Conservation (phyloP, 2,888 invertebrate species). For the Luperina nickerlii region DNA sequence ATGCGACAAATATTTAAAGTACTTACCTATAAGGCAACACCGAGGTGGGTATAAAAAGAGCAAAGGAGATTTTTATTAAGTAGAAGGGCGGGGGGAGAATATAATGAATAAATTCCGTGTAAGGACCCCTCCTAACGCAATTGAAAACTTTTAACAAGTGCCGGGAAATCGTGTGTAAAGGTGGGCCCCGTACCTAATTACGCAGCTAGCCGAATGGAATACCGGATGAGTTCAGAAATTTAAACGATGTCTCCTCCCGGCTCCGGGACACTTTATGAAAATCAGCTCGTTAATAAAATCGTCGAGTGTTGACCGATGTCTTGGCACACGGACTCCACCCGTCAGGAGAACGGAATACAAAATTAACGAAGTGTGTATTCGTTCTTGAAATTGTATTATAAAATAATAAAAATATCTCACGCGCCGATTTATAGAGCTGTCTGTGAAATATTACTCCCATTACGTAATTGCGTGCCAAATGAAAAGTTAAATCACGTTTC, state of each 20-base stretch:
- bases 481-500: slow-evolving; percentile 73
- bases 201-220: slow-evolving; percentile 82
- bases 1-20: slow-evolving; percentile 89
- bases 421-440: slow-evolving; percentile 61
- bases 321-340: slow-evolving; percentile 56
- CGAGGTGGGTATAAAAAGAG: slow-evolving; percentile 82
- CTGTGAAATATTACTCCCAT: slow-evolving; percentile 54
- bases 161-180: slow-evolving; percentile 90
- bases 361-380: slow-evolving; percentile 69
- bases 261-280: slow-evolving; percentile 78
- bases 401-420: slow-evolving; percentile 54
- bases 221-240: slow-evolving; percentile 86
- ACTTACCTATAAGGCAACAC: slow-evolving; percentile 84
- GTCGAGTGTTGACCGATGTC: slow-evolving; percentile 77
- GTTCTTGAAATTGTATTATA: slow-evolving; percentile 48
- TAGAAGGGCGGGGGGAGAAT: slow-evolving; percentile 82
- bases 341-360: slow-evolving; percentile 66
- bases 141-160: slow-evolving; percentile 91
- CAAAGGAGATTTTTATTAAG: slow-evolving; percentile 88
- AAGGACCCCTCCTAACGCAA: slow-evolving; percentile 88
- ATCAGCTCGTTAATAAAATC: slow-evolving; percentile 84
- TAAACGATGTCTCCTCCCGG: slow-evolving; percentile 74
- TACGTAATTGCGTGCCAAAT: slow-evolving; percentile 65
- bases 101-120: slow-evolving; percentile 90
- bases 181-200: slow-evolving; percentile 88